Evolutionary conservation across 2,888 invertebrate species (phyloP).

Genomic region (Notodonta ziczac): DNA sequence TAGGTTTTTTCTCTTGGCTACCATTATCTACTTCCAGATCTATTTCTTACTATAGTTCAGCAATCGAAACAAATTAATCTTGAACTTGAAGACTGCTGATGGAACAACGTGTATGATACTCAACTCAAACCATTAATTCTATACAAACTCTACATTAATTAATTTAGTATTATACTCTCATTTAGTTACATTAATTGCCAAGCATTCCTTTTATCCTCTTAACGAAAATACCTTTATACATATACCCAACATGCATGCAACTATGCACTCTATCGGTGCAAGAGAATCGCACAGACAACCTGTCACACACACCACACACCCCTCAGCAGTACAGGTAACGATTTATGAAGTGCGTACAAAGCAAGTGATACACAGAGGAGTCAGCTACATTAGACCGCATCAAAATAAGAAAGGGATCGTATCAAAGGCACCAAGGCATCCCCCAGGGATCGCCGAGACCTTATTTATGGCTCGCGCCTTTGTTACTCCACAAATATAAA

Average conservation of each 20-base stretch:
- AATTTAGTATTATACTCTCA: too few species aligned
- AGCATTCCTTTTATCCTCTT: too few species aligned
- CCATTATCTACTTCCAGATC: too few species aligned
- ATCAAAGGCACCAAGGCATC: slow-evolving; percentile 80
- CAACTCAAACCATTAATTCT: too few species aligned
- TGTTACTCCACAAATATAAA: slow-evolving; percentile 82
- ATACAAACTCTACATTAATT: too few species aligned
- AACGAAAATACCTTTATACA: not conserved
- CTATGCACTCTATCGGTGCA: not conserved
- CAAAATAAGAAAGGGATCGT: slow-evolving; percentile 81
- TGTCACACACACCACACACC: slow-evolving; percentile 32
- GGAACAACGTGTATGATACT: too few species aligned
- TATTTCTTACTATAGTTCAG: too few species aligned
- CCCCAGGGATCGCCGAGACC: slow-evolving; percentile 67
- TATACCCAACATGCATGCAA: not conserved
- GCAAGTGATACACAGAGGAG: slow-evolving; percentile 66
- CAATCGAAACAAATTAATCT: too few species aligned
- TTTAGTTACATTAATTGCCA: too few species aligned
- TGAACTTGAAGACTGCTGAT: too few species aligned
- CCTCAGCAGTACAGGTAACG: slow-evolving; percentile 66
- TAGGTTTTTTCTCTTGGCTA: too few species aligned
- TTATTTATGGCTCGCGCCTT: slow-evolving; percentile 79
- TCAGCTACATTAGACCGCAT: slow-evolving; percentile 76
- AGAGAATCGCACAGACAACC: slow-evolving; percentile 18
- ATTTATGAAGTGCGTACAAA: slow-evolving; percentile 74